Conservation (phyloP, 2,797 vertebrate genomes). For the Spondyliosoma cantharus region DNA sequence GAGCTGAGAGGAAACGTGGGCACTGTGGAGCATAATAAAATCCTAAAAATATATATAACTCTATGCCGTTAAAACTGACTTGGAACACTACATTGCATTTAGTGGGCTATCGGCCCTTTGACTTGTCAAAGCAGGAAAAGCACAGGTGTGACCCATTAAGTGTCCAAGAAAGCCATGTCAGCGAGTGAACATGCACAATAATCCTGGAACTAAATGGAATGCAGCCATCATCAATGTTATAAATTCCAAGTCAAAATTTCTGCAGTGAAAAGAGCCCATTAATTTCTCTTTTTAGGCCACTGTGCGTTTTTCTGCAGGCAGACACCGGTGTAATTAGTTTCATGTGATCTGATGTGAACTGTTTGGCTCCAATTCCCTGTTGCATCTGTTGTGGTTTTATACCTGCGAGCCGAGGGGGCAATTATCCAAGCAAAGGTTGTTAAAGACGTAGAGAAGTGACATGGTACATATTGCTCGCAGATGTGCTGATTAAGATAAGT, state of each 20-base stretch:
- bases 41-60: neutral
- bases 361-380: constrained; percentile 20
- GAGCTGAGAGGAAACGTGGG: neutral
- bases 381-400: constrained; percentile 21
- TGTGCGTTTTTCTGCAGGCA: neutral
- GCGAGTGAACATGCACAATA: too few species aligned
- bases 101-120: neutral
- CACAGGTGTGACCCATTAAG: too few species aligned
- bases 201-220: too few species aligned
- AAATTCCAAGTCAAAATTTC: too few species aligned
- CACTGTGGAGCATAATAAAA: neutral
- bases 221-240: too few species aligned
- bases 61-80: neutral
- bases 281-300: neutral
- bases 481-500: constrained; percentile 9
- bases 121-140: too few species aligned
- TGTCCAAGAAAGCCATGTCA: too few species aligned
- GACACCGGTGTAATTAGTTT: constrained; percentile 27
- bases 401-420: neutral
- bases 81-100: neutral
- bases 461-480: constrained; percentile 6
- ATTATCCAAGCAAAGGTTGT: constrained; percentile 1
- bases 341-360: constrained; percentile 11
- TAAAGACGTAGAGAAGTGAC: constrained; percentile 18
- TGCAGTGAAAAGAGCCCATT: too few species aligned